Evolutionary conservation across 2,888 invertebrate species (phyloP), one percentile per base, ranked within the genome.

Genomic region (Podabrus alpinus): DNA sequence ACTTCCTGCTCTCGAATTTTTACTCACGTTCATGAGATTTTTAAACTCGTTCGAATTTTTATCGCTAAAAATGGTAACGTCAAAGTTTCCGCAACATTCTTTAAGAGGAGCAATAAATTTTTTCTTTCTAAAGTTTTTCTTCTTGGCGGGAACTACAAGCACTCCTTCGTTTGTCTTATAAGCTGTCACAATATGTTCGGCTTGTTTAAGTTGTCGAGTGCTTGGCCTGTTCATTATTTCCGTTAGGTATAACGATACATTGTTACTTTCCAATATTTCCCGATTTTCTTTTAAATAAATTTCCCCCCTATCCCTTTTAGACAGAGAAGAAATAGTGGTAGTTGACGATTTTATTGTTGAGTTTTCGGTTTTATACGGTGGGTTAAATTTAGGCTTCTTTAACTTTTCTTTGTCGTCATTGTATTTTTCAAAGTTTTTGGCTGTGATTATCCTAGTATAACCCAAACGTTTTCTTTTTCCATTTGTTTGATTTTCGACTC

Each of bases 141-240:
- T 68, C 19, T 73, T 60, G 11, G 78, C 75, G 1, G 83, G 81
- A 61, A 85, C 78, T 13, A 83, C 81, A 67, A 84, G 78, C 9
- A 85, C 76, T 9, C 85, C 86, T n/a, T 80, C 78, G 9, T 76
- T 67, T 0, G 84, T 86, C 77, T 81, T 84, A 16, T 81, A 79
- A 15, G 83, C 75, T 3, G 81, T 76, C 0, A 83, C 85, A 61
- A 86, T 68, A 71, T 84, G 82, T 62, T 83, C 81, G 3, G 80
- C 78, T 59, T 82, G 79, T 74, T 83, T 82, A 15, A 86, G 77
- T 71, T 86, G 86, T 60, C 80, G 78, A 0, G 85, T 80, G 5
- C 82, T 80, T 0, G 86, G 86, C 19, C 85, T 79, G 21, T 84
- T 86, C 64, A 83, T 72, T 15, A 83, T 69, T 29, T 81, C 80